Base-by-base conservation (phyloP, 2,113 vertebrate species). In the Leucopsar rothschildi region DNA sequence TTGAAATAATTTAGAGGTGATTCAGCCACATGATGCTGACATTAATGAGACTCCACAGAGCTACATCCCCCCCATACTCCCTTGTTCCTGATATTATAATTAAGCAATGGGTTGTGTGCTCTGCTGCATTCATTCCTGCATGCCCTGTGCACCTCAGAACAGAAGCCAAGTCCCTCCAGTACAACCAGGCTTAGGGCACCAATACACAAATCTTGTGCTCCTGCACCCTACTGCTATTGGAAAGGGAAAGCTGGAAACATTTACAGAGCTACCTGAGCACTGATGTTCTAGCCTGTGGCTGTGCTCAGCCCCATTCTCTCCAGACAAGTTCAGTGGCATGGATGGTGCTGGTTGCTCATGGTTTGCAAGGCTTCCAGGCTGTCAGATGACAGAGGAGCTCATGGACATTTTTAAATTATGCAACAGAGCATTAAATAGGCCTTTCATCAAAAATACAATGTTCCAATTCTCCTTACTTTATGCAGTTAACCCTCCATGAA, bases 321-420 rank as follows among this genome's bases (percentile, higher is more conserved):
- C 76, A 66, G 86, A 40, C 3, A 33, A 88, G 84, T 88, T 85
- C 80, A 92, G 53, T 83, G 55, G 33, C 27, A 5, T 78, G 93
- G 97, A 92, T 84, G 81, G 75, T 19, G 8, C 50, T 97, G 95
- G 95, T 88, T 94, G 80, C 45, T 87, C 82, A 40, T 56, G 92
- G 77, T 49, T 76, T 78, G 29, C 47, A 69, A 91, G 31, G 39
- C 76, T 94, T 64, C 81, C 90, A 96, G 82, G 91, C 82, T 94
- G 88, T 86, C 80, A 91, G 68, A 82, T 91, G 71, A 81, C 21
- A 96, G 45, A 37, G 50, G 63, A 94, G 64, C 49, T 96, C 61
- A 13, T 39, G 47, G 31, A 42, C 19, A 13, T 90, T 83, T 60
- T 83, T 88, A 21, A 52, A 76, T 81, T 61, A 75, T 68, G 64